Base-by-base conservation (phyloP, 2,888 invertebrate species). In the Mythimna albipuncta region DNA sequence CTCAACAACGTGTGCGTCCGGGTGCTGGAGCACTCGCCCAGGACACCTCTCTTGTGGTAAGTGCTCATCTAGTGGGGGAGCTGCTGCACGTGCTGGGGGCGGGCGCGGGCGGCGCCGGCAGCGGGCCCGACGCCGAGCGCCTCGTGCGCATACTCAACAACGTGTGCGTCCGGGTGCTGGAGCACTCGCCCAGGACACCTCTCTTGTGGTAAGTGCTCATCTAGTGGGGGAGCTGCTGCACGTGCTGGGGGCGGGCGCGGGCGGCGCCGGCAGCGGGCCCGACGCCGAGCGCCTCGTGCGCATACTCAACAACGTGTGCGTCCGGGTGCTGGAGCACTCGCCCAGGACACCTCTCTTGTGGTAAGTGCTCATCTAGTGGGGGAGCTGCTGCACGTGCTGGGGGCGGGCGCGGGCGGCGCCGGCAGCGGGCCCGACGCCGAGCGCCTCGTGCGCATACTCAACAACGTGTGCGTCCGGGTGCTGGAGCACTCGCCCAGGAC, bases 21-120 rank as follows among this genome's bases (percentile, higher is more conserved):
- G 44, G 96, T 98, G 80, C 95, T 98, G 16, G 98, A 97, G 92
- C 97, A 95, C 82, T 97, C 97, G 84, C 97, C 97, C 87, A 97
- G 96, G 89, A 98, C 97, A 77, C 97, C 96, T 88, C 96, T 97
- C 47, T 96, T 97, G 77, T 97, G 97, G 98, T 98, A 21, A n/a
- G n/a, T n/a, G n/a, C n/a, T n/a, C n/a, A n/a, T 67, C 95, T 99
- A 19, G 96, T 98, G 64, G 96, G 97, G 85, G 97, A 98, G 87
- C 96, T 99, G 87, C 96, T 99, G 79, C 97, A 97, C 10, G 96
- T 98, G 81, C 93, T 99, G 81, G 97, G 98, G 19, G 97, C 97
- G 13, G 98, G 71, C 96, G 97, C 88, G 97, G 97, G 65, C 10
- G 69, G 70, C 0, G 76, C 75, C 6, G 73, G 72, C 54, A 10